Percentiles rank a stretch among this genome's conserved stretches.
phyloP scores from a whole-genome alignment of 1,140 invertebrate species.

The Drosophila kohkoa region DNA sequence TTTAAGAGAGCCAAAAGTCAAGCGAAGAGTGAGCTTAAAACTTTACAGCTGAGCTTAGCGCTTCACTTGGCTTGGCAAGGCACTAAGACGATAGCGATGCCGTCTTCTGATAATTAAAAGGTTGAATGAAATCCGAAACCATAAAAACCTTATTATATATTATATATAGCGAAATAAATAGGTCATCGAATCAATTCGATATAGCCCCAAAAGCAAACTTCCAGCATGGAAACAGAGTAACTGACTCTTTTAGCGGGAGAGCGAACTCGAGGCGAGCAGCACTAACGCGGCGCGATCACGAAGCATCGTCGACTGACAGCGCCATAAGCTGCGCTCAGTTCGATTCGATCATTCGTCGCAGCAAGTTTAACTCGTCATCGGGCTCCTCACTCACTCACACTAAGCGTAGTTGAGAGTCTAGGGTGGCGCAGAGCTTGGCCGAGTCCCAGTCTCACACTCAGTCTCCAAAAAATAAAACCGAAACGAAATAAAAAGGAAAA shows the following conservation, averaged over 20 bases:
- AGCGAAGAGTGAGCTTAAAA: conserved; percentile 20
- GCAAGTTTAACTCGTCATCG: conserved; percentile 56
- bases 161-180: not conserved
- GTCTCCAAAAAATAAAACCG: not conserved
- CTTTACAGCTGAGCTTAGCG: conserved; percentile 11
- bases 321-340: conserved; percentile 64
- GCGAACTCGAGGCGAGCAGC: not conserved
- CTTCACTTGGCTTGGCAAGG: conserved; percentile 15
- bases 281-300: not conserved
- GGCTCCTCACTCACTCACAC: conserved; percentile 38
- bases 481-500: conserved; percentile 35
- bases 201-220: not conserved
- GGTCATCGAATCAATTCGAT: not conserved
- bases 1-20: conserved; percentile 31
- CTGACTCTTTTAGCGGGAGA: conserved; percentile 6
- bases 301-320: conserved; percentile 39
- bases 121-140: not conserved
- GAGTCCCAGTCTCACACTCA: conserved; percentile 41
- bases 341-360: conserved; percentile 65
- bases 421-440: conserved; percentile 61
- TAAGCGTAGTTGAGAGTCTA: conserved; percentile 39
- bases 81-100: not conserved
- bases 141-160: not conserved
- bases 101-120: not conserved
- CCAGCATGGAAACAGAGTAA: not conserved